phyloP scores from a whole-genome alignment of 2,113 vertebrate genomes.

The Pterocles gutturalis region DNA sequence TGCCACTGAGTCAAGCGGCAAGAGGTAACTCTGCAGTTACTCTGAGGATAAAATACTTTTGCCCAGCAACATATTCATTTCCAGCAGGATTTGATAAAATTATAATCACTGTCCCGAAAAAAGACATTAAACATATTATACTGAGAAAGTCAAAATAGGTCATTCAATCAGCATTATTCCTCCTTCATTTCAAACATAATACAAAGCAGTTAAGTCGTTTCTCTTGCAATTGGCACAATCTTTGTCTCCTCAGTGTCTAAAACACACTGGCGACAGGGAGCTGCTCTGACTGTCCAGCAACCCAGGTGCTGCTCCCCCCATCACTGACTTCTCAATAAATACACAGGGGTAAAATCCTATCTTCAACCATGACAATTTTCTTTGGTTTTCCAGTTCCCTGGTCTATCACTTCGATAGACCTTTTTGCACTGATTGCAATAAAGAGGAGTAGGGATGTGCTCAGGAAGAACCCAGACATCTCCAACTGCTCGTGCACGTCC shows the following conservation, averaged over 20 bases:
- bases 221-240: slow-evolving; percentile 60
- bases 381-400: not conserved
- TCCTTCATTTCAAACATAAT: slow-evolving; percentile 45
- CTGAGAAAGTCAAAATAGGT: slow-evolving; percentile 69
- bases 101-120: slow-evolving; percentile 39
- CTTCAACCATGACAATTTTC: not conserved
- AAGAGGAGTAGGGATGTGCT: fast-evolving
- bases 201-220: slow-evolving; percentile 54
- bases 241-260: slow-evolving; percentile 29
- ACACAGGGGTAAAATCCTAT: not conserved
- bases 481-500: not conserved
- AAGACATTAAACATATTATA: slow-evolving; percentile 32
- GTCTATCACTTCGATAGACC: not conserved
- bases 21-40: not conserved
- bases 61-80: slow-evolving; percentile 24
- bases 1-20: fast-evolving
- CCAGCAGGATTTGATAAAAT: slow-evolving; percentile 46
- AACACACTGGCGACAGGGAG: not conserved
- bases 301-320: not conserved
- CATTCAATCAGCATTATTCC: slow-evolving; percentile 46
- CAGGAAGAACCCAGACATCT: not conserved
- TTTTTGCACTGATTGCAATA: not conserved
- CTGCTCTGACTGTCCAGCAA: not conserved
- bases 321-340: not conserved
- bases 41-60: not conserved